Percentiles rank a stretch among this genome's conserved stretches.
Evolutionary conservation across 2,797 vertebrate species (phyloP).

Genomic region (Esox masquinongy): DNA sequence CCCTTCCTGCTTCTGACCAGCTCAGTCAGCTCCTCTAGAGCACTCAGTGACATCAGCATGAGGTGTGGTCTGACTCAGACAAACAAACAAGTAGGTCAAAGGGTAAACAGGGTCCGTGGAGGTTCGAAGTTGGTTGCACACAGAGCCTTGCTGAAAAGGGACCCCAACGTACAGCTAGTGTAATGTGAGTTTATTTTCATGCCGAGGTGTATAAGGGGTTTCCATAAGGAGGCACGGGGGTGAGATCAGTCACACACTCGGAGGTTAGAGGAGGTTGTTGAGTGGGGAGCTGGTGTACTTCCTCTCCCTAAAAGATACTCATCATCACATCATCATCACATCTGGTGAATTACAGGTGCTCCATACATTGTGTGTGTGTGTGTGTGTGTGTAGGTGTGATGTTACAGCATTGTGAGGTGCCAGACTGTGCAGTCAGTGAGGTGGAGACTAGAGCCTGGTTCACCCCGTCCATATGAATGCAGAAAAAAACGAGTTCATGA

Average conservation of each 20-base stretch:
- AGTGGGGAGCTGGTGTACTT: not conserved
- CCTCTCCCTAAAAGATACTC: not conserved
- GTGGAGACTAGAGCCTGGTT: not conserved
- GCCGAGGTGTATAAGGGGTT: slow-evolving; percentile 51
- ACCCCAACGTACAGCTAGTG: slow-evolving; percentile 39
- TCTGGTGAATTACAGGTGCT: not conserved
- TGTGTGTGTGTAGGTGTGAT: slow-evolving; percentile 11
- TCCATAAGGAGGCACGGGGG: slow-evolving; percentile 1
- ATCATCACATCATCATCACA: slow-evolving; percentile 5
- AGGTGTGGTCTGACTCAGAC: not conserved
- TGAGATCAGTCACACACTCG: slow-evolving; percentile 44
- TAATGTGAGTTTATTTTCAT: slow-evolving; percentile 43
- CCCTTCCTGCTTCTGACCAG: not conserved
- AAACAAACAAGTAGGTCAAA: not conserved
- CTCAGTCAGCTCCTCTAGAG: slow-evolving; percentile 23
- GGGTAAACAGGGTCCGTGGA: not conserved
- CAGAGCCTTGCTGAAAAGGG: not conserved
- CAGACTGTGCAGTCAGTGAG: slow-evolving; percentile 3
- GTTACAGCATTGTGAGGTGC: not conserved
- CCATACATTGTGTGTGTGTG: slow-evolving; percentile 1
- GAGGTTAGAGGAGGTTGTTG: slow-evolving; percentile 40
- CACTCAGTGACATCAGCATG: not conserved
- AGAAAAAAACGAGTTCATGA: not conserved
- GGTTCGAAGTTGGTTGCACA: not conserved
- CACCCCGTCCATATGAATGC: not conserved